These are phyloP conservation scores for Drosophila pachea DNA, from an alignment of 1,140 invertebrate genomes.

Conservation along the genomic window DNA sequence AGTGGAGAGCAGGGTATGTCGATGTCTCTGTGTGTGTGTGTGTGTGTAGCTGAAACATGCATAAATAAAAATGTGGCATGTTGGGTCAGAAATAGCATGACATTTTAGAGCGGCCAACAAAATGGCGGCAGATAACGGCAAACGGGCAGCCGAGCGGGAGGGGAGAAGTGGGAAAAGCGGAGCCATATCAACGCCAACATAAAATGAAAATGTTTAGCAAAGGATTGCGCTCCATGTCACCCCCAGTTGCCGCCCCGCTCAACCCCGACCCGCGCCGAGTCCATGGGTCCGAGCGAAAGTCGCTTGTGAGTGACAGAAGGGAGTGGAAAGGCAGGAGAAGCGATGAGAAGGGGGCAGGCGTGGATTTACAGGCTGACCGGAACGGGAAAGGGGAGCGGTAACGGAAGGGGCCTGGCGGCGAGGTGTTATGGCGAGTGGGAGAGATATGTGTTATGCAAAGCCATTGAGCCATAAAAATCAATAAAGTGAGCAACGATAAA, in stretches of 20 bases:
- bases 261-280: background rate
- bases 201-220: slow-evolving; percentile 71
- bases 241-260: background rate
- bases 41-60: slow-evolving; percentile 39
- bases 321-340: background rate
- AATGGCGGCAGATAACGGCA: slow-evolving; percentile 64
- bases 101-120: slow-evolving; percentile 61
- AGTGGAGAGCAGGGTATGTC: background rate
- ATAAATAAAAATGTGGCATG: slow-evolving; percentile 76
- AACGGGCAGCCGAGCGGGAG: background rate
- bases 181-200: slow-evolving; percentile 23
- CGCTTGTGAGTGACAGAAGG: background rate
- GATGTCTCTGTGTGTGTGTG: background rate
- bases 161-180: background rate
- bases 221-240: slow-evolving; percentile 33
- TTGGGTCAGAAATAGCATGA: slow-evolving; percentile 76
- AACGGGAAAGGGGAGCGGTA: background rate
- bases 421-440: background rate
- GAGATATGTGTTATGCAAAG: slow-evolving; percentile 15
- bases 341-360: background rate
- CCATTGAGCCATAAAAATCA: slow-evolving; percentile 73
- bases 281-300: slow-evolving; percentile 12
- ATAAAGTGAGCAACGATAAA: slow-evolving; percentile 52
- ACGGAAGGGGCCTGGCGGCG: no score
- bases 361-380: background rate